Base-by-base conservation (phyloP, 2,888 invertebrate species). In the Digitonthophagus gazella region DNA sequence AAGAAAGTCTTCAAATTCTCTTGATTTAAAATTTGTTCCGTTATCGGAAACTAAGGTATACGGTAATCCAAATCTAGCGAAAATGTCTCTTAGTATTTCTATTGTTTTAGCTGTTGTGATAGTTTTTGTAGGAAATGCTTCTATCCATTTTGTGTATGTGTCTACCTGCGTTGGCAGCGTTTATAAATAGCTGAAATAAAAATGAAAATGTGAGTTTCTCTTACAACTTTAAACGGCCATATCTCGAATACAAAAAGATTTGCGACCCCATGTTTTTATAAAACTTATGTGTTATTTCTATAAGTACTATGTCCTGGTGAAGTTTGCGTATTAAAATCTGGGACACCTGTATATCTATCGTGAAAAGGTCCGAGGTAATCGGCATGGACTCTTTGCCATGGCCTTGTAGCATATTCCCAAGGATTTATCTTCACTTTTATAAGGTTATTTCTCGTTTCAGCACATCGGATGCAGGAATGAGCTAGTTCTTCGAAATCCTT, bases 31-130 rank as follows among this genome's bases (percentile, higher is more conserved):
- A 65, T 74, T 72, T 4, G 69, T 54, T 28, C 71, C 72, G 66
- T 75, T 75, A 67, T 77, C 74, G 8, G 71, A 69, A 1, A 74
- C 74, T 4, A 74, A n/a, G 8, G 64, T 70, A 5, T 66, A 55
- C 14, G 74, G 72, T 15, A 74, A 15, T 15, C 75, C 74, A 67
- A 73, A 75, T 56, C 69, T 16, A 18, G 67, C 58, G 64, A 70
- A 73, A 70, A 69, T 70, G 20, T 71, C 67, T n/a, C 66, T 19
- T 20, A 69, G 6, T 15, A 63, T 61, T 11, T 14, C 22, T 16
- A 71, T 67, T 6, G 71, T 69, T 19, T 18, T 28, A 3, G 55
- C 8, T 11, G 69, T 16, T 8, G 67, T 74, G 2, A 69, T 75
- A 2, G 56, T 68, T 18, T 70, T 73, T 15, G 71, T 75, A n/a